A percentile compares a stretch with the other conserved stretches of the same genome.
These are phyloP conservation scores for Scarus forsteni DNA, from an alignment of 2,797 vertebrate genomes.

Conservation along the genomic window DNA sequence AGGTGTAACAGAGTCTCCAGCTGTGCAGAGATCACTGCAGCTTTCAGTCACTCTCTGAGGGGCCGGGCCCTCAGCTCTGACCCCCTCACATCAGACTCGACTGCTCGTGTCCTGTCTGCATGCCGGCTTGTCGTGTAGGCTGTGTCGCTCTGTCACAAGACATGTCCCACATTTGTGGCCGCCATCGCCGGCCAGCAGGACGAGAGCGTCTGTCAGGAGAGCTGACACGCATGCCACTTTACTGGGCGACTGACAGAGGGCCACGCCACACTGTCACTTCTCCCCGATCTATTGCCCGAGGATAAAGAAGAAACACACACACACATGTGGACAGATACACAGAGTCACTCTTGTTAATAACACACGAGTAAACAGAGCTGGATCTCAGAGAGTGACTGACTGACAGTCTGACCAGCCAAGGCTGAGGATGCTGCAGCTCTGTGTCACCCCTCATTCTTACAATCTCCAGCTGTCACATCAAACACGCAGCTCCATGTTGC, in stretches of 20 bases:
- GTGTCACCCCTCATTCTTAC: constrained; percentile 86
- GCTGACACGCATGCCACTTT: constrained; percentile 86
- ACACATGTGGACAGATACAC: constrained; percentile 42
- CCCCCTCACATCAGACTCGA: constrained; percentile 79
- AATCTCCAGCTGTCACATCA: constrained; percentile 89
- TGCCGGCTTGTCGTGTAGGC: constrained; percentile 76
- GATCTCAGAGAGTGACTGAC: constrained; percentile 71
- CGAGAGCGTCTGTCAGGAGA: constrained; percentile 83
- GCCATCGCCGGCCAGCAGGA: constrained; percentile 78
- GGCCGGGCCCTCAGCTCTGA: constrained; percentile 63
- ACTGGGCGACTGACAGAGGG: constrained; percentile 82
- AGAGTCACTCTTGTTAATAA: constrained; percentile 65
- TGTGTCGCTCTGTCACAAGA: constrained; percentile 81
- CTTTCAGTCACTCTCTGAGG: constrained; percentile 64
- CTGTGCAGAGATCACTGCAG: constrained; percentile 72
- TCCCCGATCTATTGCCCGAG: constrained; percentile 79
- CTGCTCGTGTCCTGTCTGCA: constrained; percentile 80
- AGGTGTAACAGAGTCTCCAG: constrained; percentile 64
- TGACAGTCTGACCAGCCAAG: constrained; percentile 75
- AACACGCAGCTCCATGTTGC: constrained; percentile 68
- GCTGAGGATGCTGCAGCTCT: constrained; percentile 69
- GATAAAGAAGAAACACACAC: constrained; percentile 64
- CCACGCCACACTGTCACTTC: constrained; percentile 82
- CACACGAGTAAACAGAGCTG: constrained; percentile 73
- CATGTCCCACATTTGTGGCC: constrained; percentile 85